phyloP scores from a whole-genome alignment of 2,797 vertebrate species.

The Triplophysa bombifrons region DNA sequence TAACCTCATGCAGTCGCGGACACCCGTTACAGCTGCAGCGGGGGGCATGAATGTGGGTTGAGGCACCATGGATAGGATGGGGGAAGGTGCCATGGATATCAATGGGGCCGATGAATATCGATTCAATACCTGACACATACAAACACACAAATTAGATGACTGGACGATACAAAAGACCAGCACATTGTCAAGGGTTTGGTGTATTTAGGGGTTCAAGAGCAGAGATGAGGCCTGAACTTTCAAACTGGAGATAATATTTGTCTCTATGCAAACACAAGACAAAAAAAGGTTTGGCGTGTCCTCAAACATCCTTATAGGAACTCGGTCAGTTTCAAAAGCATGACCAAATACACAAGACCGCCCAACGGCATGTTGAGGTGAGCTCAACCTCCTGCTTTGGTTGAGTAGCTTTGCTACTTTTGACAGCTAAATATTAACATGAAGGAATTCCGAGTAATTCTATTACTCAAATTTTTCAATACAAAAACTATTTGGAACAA shows the following conservation, averaged over 20 bases:
- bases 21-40: conserved; percentile 64
- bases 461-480: not conserved
- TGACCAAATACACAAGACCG: not conserved
- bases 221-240: not conserved
- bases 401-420: not conserved
- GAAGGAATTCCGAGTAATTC: conserved; percentile 19
- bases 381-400: not conserved
- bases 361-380: not conserved
- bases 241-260: not conserved
- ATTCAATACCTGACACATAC: conserved; percentile 85
- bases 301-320: conserved; percentile 9
- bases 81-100: conserved; percentile 81
- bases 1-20: conserved; percentile 90
- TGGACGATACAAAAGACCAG: not conserved
- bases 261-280: not conserved
- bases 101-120: conserved; percentile 90
- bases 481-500: conserved; percentile 3
- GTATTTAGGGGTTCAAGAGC: not conserved
- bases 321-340: not conserved
- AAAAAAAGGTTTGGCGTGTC: not conserved
- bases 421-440: conserved; percentile 10
- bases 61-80: conserved; percentile 80
- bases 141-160: conserved; percentile 38
- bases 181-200: not conserved
- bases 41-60: conserved; percentile 84